These are phyloP conservation scores for Polydrusus tereticollis DNA, from an alignment of 2,888 invertebrate species.

Conservation along the genomic window DNA sequence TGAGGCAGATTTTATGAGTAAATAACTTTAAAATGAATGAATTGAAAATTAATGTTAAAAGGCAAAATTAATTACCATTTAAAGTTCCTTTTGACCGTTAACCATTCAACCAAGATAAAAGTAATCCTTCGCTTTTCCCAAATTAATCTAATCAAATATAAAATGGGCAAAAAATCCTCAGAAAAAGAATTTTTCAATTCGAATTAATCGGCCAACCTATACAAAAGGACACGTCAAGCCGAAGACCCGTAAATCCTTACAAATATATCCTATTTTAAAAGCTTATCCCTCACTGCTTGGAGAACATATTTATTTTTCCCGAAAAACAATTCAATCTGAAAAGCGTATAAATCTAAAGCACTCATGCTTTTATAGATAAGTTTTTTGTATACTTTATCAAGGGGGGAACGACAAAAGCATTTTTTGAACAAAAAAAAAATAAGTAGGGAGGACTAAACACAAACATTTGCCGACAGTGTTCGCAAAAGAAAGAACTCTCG, in stretches of 20 bases:
- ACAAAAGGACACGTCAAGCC: slow-evolving; percentile 38
- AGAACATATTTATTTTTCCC: slow-evolving; percentile 27
- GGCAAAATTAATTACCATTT: neutral
- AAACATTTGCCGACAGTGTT: neutral
- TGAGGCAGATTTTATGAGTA: no score
- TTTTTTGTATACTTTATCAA: slow-evolving; percentile 24
- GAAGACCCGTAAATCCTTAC: slow-evolving; percentile 42
- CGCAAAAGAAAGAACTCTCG: neutral
- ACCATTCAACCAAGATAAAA: neutral
- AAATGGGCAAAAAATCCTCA: slow-evolving; percentile 10
- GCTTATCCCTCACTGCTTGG: slow-evolving; percentile 41
- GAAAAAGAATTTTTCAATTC: slow-evolving; percentile 28
- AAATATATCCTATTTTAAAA: slow-evolving; percentile 46
- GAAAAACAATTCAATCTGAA: slow-evolving; percentile 45
- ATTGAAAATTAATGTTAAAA: neutral
- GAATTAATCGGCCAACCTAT: slow-evolving; percentile 32
- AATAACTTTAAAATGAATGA: no score
- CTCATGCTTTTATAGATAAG: slow-evolving; percentile 38
- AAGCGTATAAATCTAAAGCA: slow-evolving; percentile 41
- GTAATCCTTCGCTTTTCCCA: neutral
- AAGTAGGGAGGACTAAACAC: neutral
- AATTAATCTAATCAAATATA: slow-evolving; percentile 6
- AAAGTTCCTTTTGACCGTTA: neutral
- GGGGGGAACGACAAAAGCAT: neutral
- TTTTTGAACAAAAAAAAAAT: slow-evolving; percentile 10